Base-by-base conservation (phyloP, 2,113 vertebrate species). In the Spheniscus mendiculus region DNA sequence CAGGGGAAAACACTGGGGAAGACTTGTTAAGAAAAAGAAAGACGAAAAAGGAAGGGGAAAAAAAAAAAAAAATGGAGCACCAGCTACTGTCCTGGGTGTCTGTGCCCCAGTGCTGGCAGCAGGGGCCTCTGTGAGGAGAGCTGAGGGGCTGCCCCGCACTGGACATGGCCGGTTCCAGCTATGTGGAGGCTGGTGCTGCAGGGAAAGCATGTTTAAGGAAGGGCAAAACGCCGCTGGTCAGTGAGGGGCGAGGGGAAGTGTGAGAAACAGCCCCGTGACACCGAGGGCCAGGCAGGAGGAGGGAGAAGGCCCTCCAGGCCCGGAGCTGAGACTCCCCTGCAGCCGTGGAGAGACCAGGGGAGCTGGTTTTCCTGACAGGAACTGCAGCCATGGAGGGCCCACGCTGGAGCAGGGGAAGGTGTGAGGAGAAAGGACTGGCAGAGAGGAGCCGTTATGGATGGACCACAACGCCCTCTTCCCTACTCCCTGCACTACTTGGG, bases 31-130 rank as follows among this genome's bases (percentile, higher is more conserved):
- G 34, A 36, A 49, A 58, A 76, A 25, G 23, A 42, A 47, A 53
- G 5, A 5, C 12, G 20, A 1, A 2, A 17, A 38, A 26, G 1
- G 1, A n/a, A n/a, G n/a, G n/a, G n/a, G 2, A 3, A 6, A 3
- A 3, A 4, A 30, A 65, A 25, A 23, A 50, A 63, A 15, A 44
- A 15, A 14, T 1, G 2, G 8, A n/a, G 30, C 10, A 30, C 22
- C 13, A 38, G 0, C 6, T 58, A 44, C 20, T 44, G 42, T 17
- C 6, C 44, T 5, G 36, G 15, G 25, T 22, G n/a, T 6, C 25
- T 0, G 0, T 10, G 27, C 3, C 4, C 30, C 23, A 6, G 11
- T 5, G 36, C 47, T 47, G 49, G 13, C 32, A 27, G 52, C 53
- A 50, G 42, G 17, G 30, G 6, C 34, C 65, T 5, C 58, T 67